Evolutionary conservation across 2,888 invertebrate species (phyloP), one percentile per base, ranked within the genome.

Genomic region (Melipona beecheii): DNA sequence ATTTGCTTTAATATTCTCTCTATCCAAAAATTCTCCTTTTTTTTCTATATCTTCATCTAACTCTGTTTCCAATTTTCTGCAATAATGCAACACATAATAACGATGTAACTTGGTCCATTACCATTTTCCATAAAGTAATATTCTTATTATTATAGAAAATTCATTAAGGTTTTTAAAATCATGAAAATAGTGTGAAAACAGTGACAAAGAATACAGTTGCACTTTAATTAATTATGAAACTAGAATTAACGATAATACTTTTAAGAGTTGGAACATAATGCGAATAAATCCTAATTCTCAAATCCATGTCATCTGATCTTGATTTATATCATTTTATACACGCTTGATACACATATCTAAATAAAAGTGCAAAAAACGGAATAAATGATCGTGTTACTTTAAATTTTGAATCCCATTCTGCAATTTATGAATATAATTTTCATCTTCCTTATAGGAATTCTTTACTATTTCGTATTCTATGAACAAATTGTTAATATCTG

Each of bases 401-500:
- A 94, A 75, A 84, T 85, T 91, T 31, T 83, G 88, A 49, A 91
- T 85, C 71, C 91, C 90, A 27, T 89, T 80, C 78, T 91, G 90
- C 21, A 94, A 81, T 2, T 76, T 84, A 21, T 88, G 58, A 4
- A 92, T 75, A 77, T 92, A 93, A 65, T 90, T 89, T 13, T 90
- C 60, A 80, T 93, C 92, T 49, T 91, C 87, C 36, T 84, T 88
- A 56, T 87, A 89, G 24, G 87, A 89, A 64, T 91, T 89, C 75
- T 92, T 93, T 58, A 91, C 85, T 11, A 65, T 69, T 71, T 91
- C 86, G 31, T 89, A 89, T 52, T 90, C 89, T 2, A 75, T 36
- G 13, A 81, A 60, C 13, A 91, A 68, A 68, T 90, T 85, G 27
- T 86, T 80, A 6, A 81, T 84, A 71, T 78, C 78, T 19, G 56